These are phyloP conservation scores for Xerus rutilus DNA, from an alignment of 2,797 vertebrate genomes.

Conservation along the genomic window DNA sequence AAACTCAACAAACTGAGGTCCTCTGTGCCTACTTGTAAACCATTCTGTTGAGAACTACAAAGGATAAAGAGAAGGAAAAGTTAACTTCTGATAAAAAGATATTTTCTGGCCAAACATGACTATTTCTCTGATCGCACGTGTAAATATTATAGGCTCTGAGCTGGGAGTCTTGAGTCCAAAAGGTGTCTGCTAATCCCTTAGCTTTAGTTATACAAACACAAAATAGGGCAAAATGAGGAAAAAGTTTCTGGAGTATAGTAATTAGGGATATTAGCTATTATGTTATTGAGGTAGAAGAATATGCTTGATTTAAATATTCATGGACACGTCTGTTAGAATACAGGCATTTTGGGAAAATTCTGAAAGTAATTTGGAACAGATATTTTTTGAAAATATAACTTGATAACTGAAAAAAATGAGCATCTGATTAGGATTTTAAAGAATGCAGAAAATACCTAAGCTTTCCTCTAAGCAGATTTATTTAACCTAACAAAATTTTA, in stretches of 20 bases:
- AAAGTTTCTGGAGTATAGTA: neutral
- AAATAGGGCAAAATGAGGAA: neutral
- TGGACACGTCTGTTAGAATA: neutral
- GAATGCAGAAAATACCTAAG: slow-evolving; percentile 61
- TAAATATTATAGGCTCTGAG: neutral
- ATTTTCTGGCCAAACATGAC: neutral
- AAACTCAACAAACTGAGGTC: neutral
- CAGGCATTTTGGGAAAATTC: slow-evolving; percentile 42
- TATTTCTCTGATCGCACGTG: neutral
- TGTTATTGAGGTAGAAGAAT: neutral
- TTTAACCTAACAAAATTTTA: slow-evolving; percentile 65
- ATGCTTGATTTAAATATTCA: slow-evolving; percentile 28
- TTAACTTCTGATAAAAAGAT: neutral
- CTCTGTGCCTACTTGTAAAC: neutral
- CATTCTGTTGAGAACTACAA: neutral
- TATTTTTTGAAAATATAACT: neutral
- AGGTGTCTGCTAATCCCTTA: neutral
- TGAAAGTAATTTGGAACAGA: slow-evolving; percentile 23
- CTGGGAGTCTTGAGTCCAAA: neutral
- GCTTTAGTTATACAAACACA: neutral
- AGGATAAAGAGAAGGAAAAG: neutral
- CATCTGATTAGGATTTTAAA: slow-evolving; percentile 26
- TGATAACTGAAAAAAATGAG: neutral
- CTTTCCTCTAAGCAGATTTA: slow-evolving; percentile 74
- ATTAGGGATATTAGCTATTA: neutral